Evolutionary conservation across 2,797 vertebrate genomes (phyloP), one percentile per base, ranked within the genome.

Genomic region (Ammospiza maritima): DNA sequence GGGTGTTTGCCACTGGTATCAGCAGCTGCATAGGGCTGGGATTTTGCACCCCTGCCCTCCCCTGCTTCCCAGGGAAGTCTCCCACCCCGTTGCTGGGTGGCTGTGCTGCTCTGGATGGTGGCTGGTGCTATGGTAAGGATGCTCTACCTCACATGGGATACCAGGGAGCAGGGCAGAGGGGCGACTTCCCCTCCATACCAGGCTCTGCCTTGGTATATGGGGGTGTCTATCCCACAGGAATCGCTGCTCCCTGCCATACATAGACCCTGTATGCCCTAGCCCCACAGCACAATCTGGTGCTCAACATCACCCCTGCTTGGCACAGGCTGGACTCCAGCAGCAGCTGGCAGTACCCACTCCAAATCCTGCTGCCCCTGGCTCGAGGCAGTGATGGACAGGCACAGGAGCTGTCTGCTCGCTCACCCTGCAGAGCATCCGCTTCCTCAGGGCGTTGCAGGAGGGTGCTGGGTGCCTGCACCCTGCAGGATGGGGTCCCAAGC

Each of bases 101-200:
- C 11, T 1, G 10, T 83, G 76, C 79, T 93, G 69, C 76, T 66
- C 1, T 36, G 64, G 45, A 51, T 79, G 61, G 67, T 9, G 1
- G 56, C 81, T 47, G 58, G 70, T 3, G 6, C 71, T 38, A 38
- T 0, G 0, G 45, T 58, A 79, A 73, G 64, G 65, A 88, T 94
- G 71, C 38, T 94, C 93, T 94, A 91, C 94, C 94, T 97, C 94
- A 93, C 71, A 36, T 1, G 4, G 47, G 72, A 45, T 65, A n/a
- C 54, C 29, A 0, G 11, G 67, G 30, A 92, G 74, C 5, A 1
- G 75, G 44, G n/a, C 2, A 3, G 58, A 73, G 67, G n/a, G 22
- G 65, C 1, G 2, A 26, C 30, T 40, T 57, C 29, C 9, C 12
- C 18, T 73, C 27, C 10, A 1, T 53, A 51, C 40, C 64, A 51